Base-by-base conservation (phyloP, 2,797 vertebrate genomes). In the Bufotes viridis region DNA sequence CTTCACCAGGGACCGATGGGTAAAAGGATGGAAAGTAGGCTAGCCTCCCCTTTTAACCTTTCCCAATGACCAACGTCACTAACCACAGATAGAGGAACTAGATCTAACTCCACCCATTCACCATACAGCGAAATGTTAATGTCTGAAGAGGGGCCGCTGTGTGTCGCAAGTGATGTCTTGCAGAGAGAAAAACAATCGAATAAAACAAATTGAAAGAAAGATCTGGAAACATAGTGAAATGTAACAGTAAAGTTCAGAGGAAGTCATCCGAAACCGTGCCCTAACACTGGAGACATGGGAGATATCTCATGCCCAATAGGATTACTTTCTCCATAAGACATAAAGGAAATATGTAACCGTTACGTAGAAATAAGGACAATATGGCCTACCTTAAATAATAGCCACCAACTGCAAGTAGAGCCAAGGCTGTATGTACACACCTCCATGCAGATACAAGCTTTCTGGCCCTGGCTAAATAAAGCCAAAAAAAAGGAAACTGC, bases 71-170 rank as follows among this genome's bases (percentile, higher is more conserved):
- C 63, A 76, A 87, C 85, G 88, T 87, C 85, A 87, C 81, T 61
- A 79, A 87, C 88, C 85, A 87, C 88, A 87, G 83, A 78, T 63
- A 89, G 88, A 86, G 88, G 88, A 89, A 89, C 88, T 87, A 87
- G 57, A 70, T 63, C 13, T 49, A 29, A 78, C 78, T 76, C 88
- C 88, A 57, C 88, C 88, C 88, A 83, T 69, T 63, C 60, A 61
- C 74, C 57, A 82, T 65, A 82, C 24, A 82, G 67, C 51, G 78
- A 78, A 76, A 61, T 49, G 65, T 86, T 78, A 82, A 86, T 82
- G 84, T 85, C 82, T 85, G 34, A 53, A 65, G 53, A 86, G 74
- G 69, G 51, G 53, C 74, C 81, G 57, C 61, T 79, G 51, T 63
- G 81, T 89, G 88, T 89, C 55, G 85, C 75, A 89, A 89, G 65